Percentiles rank a stretch among this genome's conserved stretches.
phyloP scores from a whole-genome alignment of 2,888 invertebrate species.

The Anarsia innoxiella region DNA sequence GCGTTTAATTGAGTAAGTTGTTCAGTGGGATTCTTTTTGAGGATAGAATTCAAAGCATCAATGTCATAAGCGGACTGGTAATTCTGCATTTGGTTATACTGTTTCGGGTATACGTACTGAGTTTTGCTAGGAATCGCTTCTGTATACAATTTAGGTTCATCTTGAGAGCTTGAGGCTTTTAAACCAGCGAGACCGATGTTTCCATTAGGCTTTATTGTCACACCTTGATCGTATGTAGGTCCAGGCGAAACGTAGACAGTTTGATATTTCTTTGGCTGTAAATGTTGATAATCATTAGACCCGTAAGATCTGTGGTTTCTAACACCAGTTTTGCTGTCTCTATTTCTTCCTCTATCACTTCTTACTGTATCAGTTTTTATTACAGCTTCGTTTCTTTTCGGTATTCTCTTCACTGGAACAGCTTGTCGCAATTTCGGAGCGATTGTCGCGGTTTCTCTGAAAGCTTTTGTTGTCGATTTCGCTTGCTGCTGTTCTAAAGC shows the following conservation, averaged over 20 bases:
- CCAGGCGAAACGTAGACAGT: slow-evolving; percentile 40
- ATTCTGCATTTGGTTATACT: slow-evolving; percentile 43
- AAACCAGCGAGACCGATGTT: slow-evolving; percentile 38
- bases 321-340: slow-evolving; percentile 3
- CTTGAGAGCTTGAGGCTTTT: slow-evolving; percentile 20
- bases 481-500: slow-evolving; percentile 59
- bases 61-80: slow-evolving; percentile 56
- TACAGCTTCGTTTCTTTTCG: slow-evolving; percentile 27
- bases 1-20: slow-evolving; percentile 68
- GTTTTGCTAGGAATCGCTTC: slow-evolving; percentile 41
- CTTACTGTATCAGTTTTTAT: slow-evolving; percentile 36
- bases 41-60: slow-evolving; percentile 54
- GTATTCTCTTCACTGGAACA: slow-evolving; percentile 24
- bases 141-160: slow-evolving; percentile 36
- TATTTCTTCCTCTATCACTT: slow-evolving; percentile 26
- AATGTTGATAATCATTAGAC: slow-evolving; percentile 41
- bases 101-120: slow-evolving; percentile 47
- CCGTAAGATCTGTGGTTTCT: slow-evolving; percentile 63
- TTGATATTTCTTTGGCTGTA: slow-evolving; percentile 37
- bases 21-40: slow-evolving; percentile 62
- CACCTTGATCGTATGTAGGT: slow-evolving; percentile 50
- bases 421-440: slow-evolving; percentile 23
- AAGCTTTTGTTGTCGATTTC: slow-evolving; percentile 11
- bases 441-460: slow-evolving; percentile 25
- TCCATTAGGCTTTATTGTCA: slow-evolving; percentile 58